Percentiles rank a stretch among this genome's conserved stretches.
phyloP scores from a whole-genome alignment of 2,797 vertebrate species.

The Tamandua tetradactyla region DNA sequence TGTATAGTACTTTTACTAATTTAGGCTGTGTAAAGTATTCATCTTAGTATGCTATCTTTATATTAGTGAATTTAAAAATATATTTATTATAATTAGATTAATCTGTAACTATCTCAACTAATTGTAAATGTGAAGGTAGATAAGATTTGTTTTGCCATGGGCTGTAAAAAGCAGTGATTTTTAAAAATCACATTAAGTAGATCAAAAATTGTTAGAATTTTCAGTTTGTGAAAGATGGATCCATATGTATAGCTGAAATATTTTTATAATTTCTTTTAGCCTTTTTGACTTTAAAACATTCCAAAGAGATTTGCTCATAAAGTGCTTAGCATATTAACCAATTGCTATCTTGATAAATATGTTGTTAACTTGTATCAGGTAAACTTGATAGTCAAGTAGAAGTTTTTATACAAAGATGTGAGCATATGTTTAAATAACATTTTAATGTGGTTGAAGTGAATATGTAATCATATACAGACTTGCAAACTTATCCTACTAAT shows the following conservation, averaged over 20 bases:
- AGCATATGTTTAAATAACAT: conserved; percentile 63
- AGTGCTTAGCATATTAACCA: conserved; percentile 58
- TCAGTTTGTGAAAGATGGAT: conserved; percentile 45
- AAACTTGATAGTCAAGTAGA: conserved; percentile 60
- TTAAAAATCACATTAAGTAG: conserved; percentile 38
- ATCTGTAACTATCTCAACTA: conserved; percentile 48
- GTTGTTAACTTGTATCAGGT: conserved; percentile 66
- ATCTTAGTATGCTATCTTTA: conserved; percentile 45
- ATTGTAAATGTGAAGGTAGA: conserved; percentile 56
- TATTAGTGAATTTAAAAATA: conserved; percentile 39
- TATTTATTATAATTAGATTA: conserved; percentile 31
- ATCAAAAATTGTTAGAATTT: conserved; percentile 50
- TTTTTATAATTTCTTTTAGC: conserved; percentile 23
- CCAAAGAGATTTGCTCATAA: conserved; percentile 62
- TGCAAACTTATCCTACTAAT: conserved; percentile 57
- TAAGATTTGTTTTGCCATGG: conserved; percentile 48
- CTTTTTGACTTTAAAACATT: conserved; percentile 61
- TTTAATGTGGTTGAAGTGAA: conserved; percentile 57
- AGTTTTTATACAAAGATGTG: conserved; percentile 63
- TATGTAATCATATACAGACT: conserved; percentile 54
- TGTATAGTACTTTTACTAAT: conserved; percentile 35
- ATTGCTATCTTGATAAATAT: conserved; percentile 66
- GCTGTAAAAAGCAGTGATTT: neutral
- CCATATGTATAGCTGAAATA: conserved; percentile 55
- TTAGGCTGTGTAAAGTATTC: conserved; percentile 32